These are phyloP conservation scores for Ostrea denselamellosa DNA, from an alignment of 1,140 invertebrate genomes.

Conservation along the genomic window DNA sequence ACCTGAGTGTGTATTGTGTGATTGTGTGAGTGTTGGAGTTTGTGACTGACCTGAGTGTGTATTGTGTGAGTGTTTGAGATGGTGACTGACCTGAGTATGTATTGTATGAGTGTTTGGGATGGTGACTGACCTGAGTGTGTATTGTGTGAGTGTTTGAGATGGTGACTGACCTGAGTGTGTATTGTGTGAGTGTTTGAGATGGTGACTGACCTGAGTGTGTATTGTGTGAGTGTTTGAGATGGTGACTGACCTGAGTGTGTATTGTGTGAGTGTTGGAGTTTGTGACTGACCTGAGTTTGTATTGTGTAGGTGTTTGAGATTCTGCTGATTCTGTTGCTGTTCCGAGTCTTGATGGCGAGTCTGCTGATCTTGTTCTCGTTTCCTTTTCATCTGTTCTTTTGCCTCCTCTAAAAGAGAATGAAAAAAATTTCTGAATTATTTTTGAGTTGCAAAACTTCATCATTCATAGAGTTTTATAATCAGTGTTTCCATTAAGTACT, in stretches of 20 bases:
- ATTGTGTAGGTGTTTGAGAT: conserved; percentile 29
- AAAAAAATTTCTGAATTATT: conserved; percentile 18
- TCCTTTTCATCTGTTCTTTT: conserved; percentile 71
- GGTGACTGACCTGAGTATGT: too few species aligned
- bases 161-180: neutral
- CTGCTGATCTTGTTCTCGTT: conserved; percentile 67
- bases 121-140: neutral
- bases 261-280: neutral
- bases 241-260: too few species aligned
- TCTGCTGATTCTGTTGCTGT: conserved; percentile 56
- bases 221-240: neutral
- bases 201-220: neutral
- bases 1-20: too few species aligned
- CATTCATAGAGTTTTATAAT: too few species aligned
- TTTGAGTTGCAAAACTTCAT: neutral
- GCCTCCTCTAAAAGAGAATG: conserved; percentile 66
- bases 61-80: neutral
- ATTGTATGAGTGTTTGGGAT: too few species aligned
- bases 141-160: neutral
- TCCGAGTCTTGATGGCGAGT: neutral
- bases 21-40: too few species aligned
- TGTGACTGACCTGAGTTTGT: neutral
- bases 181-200: neutral
- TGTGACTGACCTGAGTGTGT: neutral
- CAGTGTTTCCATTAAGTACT: too few species aligned